Evolutionary conservation across 2,113 vertebrate genomes (phyloP), one percentile per base, ranked within the genome.

Genomic region (Solea senegalensis): DNA sequence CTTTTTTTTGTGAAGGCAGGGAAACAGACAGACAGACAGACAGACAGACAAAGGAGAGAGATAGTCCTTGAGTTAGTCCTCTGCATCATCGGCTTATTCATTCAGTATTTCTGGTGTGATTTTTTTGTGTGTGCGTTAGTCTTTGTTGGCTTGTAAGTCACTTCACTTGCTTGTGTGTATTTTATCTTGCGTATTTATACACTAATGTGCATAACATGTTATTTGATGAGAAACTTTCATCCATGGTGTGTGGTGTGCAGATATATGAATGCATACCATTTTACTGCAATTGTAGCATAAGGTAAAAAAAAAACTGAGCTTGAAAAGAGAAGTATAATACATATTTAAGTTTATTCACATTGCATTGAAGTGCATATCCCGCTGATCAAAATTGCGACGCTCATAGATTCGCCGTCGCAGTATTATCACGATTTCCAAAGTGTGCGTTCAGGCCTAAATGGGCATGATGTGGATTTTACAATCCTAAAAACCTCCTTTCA

Each of bases 21-120:
- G 58, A 65, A 40, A 76, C 2, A 8, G 10, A 48, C 45, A 26
- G 39, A 63, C n/a, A 65, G 21, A 21, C 21, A 21, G 21, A 21
- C 21, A 61, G 43, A 21, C 3, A 69, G 69, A 75, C 48, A 46
- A 57, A 62, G 64, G 51, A 16, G n/a, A 76, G 45, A 72, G 66
- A 69, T 68, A 81, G 85, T 83, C 83, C 78, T 83, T 86, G 75
- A 84, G 83, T 76, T 65, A 83, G 74, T 81, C 76, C 80, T 86
- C 78, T 84, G 76, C 57, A 34, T 73, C 72, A 65, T 26, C 73
- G 62, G 60, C 74, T 86, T 83, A 85, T 79, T 85, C 74, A 88
- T 83, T 80, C 68, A 76, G 69, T 28, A 66, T 76, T 53, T 56
- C 59, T 57, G 63, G 65, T 44, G 50, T 60, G 9, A 44, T 72